Base-by-base conservation (phyloP, 2,113 vertebrate genomes). In the Xyliphius kryptos region DNA sequence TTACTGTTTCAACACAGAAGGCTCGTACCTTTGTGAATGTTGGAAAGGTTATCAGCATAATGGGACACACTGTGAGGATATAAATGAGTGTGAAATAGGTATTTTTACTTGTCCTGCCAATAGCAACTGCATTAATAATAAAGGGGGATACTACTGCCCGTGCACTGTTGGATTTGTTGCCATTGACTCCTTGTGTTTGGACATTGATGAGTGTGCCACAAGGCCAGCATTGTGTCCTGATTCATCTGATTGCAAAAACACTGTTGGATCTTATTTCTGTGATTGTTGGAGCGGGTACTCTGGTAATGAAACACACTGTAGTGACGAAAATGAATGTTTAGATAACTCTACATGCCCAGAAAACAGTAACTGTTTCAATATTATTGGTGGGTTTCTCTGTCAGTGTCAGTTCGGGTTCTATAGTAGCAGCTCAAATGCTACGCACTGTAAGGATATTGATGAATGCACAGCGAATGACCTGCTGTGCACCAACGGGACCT, bases 281-380 rank as follows among this genome's bases (percentile, higher is more conserved):
- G 36, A 79, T 2, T 91, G 89, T 56, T 80, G 79, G 76, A 38
- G 79, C 7, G 87, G 89, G 26, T 90, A 87, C 61, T 58, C 41
- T 44, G 72, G 67, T 19, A 87, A 81, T 59, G 57, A 54, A 43
- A 83, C 69, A 2, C 15, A 41, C 40, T 90, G 89, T 38, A 50
- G 74, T 43, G 87, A 90, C 52, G 70, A 82, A 2, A 32, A 89
- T 36, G 89, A 91, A 71, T 91, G 89, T 68, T 52, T 73, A 2
- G 21, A 73, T 26, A 75, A 75, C 62, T 72, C 68, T 20, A 73
- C 70, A 19, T 91, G 89, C 59, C 82, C 79, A 16, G 70, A 82
- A 8, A 55, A 84, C 17, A 88, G 84, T 77, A 70, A 32, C 0
- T 91, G 89, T 61, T 48, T 82, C 56, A 90, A 91, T 70, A 77